Percentiles rank a stretch among this genome's conserved stretches.
phyloP scores from a whole-genome alignment of 2,113 vertebrate genomes.

The Mustelus asterias region DNA sequence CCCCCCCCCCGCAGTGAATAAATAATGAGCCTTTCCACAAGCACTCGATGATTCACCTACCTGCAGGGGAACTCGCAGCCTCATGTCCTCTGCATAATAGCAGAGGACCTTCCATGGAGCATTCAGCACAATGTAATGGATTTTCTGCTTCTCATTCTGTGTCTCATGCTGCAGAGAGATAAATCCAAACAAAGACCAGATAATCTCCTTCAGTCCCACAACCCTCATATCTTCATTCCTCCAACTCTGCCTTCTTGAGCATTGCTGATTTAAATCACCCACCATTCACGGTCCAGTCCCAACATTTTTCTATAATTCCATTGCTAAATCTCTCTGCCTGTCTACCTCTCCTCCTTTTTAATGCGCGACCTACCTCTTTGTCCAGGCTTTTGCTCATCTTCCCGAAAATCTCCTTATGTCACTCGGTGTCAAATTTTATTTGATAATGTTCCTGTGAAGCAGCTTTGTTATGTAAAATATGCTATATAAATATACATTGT shows the following conservation, averaged over 20 bases:
- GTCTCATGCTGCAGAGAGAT: slow-evolving; percentile 28
- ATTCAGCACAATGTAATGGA: slow-evolving; percentile 55
- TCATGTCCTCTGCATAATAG: slow-evolving; percentile 65
- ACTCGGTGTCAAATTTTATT: too few relatives aligned
- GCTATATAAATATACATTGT: too few relatives aligned
- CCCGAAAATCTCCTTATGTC: too few relatives aligned
- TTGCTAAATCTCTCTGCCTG: neutral
- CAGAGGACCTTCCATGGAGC: slow-evolving; percentile 63
- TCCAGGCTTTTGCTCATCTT: neutral
- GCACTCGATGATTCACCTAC: slow-evolving; percentile 42
- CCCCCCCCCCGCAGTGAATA: neutral
- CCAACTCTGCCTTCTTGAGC: neutral
- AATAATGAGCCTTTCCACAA: neutral
- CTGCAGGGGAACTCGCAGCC: slow-evolving; percentile 62
- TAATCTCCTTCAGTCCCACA: neutral
- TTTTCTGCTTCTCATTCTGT: slow-evolving; percentile 44
- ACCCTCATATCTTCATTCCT: neutral
- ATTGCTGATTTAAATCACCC: neutral
- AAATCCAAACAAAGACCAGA: neutral
- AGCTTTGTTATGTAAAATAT: too few relatives aligned
- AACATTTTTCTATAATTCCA: neutral
- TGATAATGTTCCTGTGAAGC: too few relatives aligned
- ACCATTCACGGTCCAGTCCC: neutral
- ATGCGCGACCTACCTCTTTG: neutral
- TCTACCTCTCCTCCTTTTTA: neutral